Conservation (phyloP, 53 echinoderm and acorn worm species). For the Henricia sp. region DNA sequence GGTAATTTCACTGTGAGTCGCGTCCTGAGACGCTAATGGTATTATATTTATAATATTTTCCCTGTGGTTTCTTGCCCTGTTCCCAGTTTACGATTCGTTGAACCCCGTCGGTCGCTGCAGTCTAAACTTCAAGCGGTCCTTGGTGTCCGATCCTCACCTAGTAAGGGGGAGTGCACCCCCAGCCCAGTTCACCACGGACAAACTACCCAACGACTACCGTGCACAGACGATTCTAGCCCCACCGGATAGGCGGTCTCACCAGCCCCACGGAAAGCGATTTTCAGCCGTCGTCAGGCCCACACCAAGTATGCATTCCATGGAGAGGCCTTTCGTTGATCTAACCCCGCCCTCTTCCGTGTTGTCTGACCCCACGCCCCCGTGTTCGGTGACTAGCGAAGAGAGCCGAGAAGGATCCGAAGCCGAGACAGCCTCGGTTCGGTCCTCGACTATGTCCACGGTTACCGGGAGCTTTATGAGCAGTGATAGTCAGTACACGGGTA, state of each 20-base stretch:
- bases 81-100: conserved; percentile 55
- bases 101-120: conserved; percentile 45
- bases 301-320: conserved; percentile 47
- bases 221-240: background rate
- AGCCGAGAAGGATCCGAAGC: conserved; percentile 53
- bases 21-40: no score
- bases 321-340: conserved; percentile 44
- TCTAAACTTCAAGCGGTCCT: conserved; percentile 23
- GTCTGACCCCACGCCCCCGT: conserved; percentile 49
- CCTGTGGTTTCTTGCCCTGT: background rate
- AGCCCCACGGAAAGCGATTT: background rate
- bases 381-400: conserved; percentile 53
- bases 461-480: conserved; percentile 42
- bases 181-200: conserved; percentile 34
- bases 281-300: conserved; percentile 7
- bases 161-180: conserved; percentile 5
- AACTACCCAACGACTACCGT: conserved; percentile 2
- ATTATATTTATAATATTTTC: background rate
- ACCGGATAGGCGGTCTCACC: background rate
- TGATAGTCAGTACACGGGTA: conserved; percentile 23
- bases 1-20: no score
- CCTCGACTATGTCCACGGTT: conserved; percentile 40
- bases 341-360: conserved; percentile 51
- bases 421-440: conserved; percentile 47
- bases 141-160: conserved; percentile 35